Conservation (phyloP, 2,888 invertebrate species). For the Blastobasis lacticolella region DNA sequence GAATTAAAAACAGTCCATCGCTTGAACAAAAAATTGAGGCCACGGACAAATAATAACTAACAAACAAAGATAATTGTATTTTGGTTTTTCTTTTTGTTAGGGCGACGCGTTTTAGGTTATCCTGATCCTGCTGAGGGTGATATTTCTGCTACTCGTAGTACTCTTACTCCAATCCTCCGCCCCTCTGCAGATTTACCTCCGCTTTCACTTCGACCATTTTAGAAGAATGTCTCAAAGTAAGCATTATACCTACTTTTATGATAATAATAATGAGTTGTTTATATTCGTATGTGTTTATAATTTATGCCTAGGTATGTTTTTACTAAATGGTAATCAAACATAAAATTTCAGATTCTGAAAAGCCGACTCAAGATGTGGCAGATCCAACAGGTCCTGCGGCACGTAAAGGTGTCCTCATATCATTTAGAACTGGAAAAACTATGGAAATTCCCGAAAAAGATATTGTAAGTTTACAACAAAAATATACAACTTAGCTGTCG, state of each 20-base stretch:
- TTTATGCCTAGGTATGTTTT: too few species aligned
- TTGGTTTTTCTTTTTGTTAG: too few species aligned
- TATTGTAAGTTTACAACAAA: slow-evolving; percentile 77
- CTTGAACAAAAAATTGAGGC: too few species aligned
- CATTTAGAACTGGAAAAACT: slow-evolving; percentile 85
- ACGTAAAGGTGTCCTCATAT: slow-evolving; percentile 86
- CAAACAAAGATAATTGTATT: too few species aligned
- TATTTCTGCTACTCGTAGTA: too few species aligned
- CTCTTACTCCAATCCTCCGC: too few species aligned
- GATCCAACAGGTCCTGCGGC: slow-evolving; percentile 88
- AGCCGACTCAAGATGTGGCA: slow-evolving; percentile 60
- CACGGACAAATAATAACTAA: too few species aligned
- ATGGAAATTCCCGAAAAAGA: slow-evolving; percentile 91
- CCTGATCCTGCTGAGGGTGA: too few species aligned
- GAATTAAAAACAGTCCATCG: too few species aligned
- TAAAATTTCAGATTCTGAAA: slow-evolving; percentile 53
- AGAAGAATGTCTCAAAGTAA: slow-evolving; percentile 54
- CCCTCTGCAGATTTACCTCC: too few species aligned
- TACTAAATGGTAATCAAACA: slow-evolving; percentile 5
- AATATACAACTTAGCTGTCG: slow-evolving; percentile 9
- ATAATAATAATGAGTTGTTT: too few species aligned
- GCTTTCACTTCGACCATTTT: background rate
- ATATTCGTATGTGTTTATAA: background rate
- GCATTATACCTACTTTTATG: slow-evolving; percentile 10
- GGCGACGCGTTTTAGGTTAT: too few species aligned